These are phyloP conservation scores for Hemibagrus wyckioides DNA, from an alignment of 2,113 vertebrate genomes.

Conservation along the genomic window DNA sequence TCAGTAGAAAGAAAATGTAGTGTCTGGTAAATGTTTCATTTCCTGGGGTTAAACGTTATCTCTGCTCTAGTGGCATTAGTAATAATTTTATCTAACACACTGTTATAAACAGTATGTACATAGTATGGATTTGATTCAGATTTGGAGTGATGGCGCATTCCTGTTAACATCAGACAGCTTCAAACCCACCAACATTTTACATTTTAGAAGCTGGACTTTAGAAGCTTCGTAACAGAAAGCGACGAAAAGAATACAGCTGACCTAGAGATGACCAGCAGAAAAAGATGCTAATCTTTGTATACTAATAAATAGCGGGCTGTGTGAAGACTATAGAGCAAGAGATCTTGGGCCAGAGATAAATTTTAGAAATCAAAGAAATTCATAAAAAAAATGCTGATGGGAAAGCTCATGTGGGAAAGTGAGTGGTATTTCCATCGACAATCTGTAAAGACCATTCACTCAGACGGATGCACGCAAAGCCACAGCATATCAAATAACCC, in stretches of 20 bases:
- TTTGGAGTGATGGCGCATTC: not conserved
- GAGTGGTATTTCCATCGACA: not conserved
- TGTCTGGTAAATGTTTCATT: not conserved
- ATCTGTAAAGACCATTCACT: not conserved
- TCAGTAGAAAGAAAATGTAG: not conserved
- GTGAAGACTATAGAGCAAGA: not conserved
- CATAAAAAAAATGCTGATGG: not conserved
- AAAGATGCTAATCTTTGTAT: not conserved
- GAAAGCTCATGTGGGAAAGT: not conserved
- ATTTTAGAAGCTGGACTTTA: not conserved
- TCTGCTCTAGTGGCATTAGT: not conserved
- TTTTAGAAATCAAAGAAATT: no score
- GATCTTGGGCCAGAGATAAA: not conserved
- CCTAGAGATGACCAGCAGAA: conserved; percentile 8
- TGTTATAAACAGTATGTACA: no score
- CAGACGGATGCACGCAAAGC: not conserved
- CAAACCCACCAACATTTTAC: not conserved
- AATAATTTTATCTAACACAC: not conserved
- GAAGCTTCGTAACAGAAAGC: not conserved
- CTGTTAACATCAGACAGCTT: not conserved
- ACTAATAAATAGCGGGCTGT: conserved; percentile 12
- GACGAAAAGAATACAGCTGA: not conserved
- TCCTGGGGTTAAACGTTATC: no score
- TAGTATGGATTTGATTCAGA: not conserved
- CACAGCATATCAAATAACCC: not conserved